Conservation (phyloP, 2,113 vertebrate species). For the Lampris megalopsis region DNA sequence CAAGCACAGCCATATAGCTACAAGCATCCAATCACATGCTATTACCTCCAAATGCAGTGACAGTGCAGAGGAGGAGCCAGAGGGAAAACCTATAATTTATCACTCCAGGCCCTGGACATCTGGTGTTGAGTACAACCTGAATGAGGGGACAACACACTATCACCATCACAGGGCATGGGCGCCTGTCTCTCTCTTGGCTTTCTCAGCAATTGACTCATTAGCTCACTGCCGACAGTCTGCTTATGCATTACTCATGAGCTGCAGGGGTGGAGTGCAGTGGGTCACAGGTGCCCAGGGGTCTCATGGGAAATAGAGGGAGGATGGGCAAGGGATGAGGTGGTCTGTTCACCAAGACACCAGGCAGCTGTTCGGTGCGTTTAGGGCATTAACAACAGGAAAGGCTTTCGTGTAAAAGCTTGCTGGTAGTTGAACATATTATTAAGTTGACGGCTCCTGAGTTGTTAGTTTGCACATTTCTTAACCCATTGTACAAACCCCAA, state of each 20-base stretch:
- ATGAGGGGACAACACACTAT: constrained; percentile 57
- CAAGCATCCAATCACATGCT: constrained; percentile 57
- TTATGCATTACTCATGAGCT: constrained; percentile 81
- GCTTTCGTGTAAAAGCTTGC: constrained; percentile 43
- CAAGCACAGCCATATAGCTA: constrained; percentile 13
- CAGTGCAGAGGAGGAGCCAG: constrained; percentile 54
- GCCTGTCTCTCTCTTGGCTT: constrained; percentile 69
- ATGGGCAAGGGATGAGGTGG: constrained; percentile 58
- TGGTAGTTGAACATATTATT: constrained; percentile 49
- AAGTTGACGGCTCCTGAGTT: too few relatives aligned
- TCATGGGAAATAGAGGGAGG: constrained; percentile 54
- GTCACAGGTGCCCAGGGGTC: constrained; percentile 71
- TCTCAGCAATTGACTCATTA: constrained; percentile 78
- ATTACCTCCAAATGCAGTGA: constrained; percentile 59
- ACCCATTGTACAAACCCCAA: too few relatives aligned
- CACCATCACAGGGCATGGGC: constrained; percentile 55
- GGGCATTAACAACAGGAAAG: constrained; percentile 52
- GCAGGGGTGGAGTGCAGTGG: constrained; percentile 48
- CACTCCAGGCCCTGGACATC: constrained; percentile 69
- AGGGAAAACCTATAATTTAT: constrained; percentile 76
- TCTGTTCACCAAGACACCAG: constrained; percentile 72
- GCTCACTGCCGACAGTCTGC: constrained; percentile 69
- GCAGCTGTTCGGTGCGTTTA: constrained; percentile 73
- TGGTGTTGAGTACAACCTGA: constrained; percentile 64
- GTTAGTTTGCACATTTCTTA: too few relatives aligned